Evolutionary conservation across 92 coral and sea anemone genomes (phyloP).

Genomic region (Porites evermanni): DNA sequence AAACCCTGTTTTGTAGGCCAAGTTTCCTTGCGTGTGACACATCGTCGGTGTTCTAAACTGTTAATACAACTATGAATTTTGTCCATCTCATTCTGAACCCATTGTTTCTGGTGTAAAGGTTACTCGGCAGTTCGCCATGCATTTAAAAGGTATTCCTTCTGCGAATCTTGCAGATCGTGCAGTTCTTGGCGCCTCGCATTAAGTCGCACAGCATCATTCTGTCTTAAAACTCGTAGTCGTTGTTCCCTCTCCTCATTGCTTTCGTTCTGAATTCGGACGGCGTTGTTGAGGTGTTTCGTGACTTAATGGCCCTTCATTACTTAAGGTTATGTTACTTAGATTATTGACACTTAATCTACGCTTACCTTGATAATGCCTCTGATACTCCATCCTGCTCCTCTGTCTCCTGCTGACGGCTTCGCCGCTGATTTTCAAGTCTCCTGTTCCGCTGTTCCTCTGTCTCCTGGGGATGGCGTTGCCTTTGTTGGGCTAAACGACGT

Average conservation of each 20-base stretch:
- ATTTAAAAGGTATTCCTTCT: not conserved
- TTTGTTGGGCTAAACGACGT: no score
- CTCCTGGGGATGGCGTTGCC: no score
- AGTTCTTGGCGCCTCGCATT: not conserved
- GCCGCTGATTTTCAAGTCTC: no score
- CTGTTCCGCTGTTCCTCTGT: no score
- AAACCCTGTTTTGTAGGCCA: no score
- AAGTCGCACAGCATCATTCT: no score
- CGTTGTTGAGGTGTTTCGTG: not conserved
- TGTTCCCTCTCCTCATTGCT: no score
- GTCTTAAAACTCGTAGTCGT: no score
- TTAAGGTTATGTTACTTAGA: not conserved
- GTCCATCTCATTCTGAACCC: not conserved
- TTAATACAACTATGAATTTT: not conserved
- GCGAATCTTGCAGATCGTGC: not conserved
- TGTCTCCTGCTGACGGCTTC: no score
- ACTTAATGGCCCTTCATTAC: not conserved
- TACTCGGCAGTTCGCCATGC: not conserved
- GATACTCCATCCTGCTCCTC: no score
- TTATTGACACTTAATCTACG: not conserved
- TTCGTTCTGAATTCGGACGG: not conserved
- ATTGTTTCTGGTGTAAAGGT: not conserved
- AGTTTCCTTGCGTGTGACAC: not conserved
- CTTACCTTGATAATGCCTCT: not conserved
- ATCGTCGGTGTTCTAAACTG: not conserved